Base-by-base conservation (phyloP, 2,888 invertebrate species). In the Dugesia japonica region DNA sequence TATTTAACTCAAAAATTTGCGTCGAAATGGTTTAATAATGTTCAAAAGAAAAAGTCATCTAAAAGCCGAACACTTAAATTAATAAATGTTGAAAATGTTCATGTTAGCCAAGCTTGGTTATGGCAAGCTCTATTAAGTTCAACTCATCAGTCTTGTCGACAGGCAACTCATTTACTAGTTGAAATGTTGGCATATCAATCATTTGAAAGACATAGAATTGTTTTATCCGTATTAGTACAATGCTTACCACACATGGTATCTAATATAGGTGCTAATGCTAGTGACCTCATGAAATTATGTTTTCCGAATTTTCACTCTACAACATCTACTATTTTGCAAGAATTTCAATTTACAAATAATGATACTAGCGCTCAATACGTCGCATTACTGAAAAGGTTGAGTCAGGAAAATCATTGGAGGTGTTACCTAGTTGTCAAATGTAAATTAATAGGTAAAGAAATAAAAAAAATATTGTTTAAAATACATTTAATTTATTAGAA, bases 151-250 rank as follows among this genome's bases (percentile, higher is more conserved):
- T 56, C 56, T 4, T 20, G 56, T 56, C 56, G 56, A 4, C 56
- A 56, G 17, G 56, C 56, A 4, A 56, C 56, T 56, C 56, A 56
- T 56, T 23, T 56, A 20, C 17, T 56, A 56, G 56, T 56, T 56
- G 56, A 56, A 56, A 56, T 56, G 56, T n/a, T 56, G 56, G 56
- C 9, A n/a, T 56, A 56, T 56, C 56, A 56, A 56, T 56, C 56
- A 56, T n/a, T 56, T 56, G 56, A 56, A 56, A 4, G 56, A 56
- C 56, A 56, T 23, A 4, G 56, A 13, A 56, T 56, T 56, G 56
- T 56, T 13, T 56, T 56, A n/a, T 56, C 56, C 4, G 23, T 56
- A n/a, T 56, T 56, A 56, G 56, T 56, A 9, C 56, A 56, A 56
- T 56, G 56, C 17, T 56, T 56, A 23, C 56, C 56, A 20, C n/a